phyloP scores from a whole-genome alignment of 1,140 invertebrate genomes.

The Drosophila repleta region DNA sequence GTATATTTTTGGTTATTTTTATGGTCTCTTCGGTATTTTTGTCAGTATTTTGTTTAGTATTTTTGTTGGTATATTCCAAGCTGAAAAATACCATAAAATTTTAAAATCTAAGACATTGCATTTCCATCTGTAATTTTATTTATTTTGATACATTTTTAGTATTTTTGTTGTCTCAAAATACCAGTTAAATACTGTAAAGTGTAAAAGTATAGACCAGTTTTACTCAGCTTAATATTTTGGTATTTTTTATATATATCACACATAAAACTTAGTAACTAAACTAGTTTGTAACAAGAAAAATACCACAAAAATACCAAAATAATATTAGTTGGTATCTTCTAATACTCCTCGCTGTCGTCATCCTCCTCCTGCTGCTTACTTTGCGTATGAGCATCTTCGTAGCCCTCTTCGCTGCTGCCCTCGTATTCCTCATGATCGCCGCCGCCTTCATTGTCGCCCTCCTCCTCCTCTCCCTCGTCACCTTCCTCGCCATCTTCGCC shows the following conservation, averaged over 20 bases:
- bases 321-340: slow-evolving; percentile 4
- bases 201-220: no score
- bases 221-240: no score
- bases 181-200: neutral
- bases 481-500: slow-evolving; percentile 36
- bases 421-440: slow-evolving; percentile 69
- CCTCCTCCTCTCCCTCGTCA: slow-evolving; percentile 8
- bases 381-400: slow-evolving; percentile 61
- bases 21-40: no score
- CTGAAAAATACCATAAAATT: no score
- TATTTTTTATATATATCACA: slow-evolving; percentile 47
- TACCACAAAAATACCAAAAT: neutral
- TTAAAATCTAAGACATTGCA: no score
- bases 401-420: slow-evolving; percentile 77
- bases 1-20: no score
- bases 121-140: no score
- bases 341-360: slow-evolving; percentile 67
- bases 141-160: no score
- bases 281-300: neutral
- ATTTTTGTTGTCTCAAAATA: neutral
- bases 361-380: slow-evolving; percentile 47
- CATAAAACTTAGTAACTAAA: slow-evolving; percentile 6
- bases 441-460: slow-evolving; percentile 40
- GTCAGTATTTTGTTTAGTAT: no score
- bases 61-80: no score